A percentile compares a stretch with the other conserved stretches of the same genome.
phyloP scores from a whole-genome alignment of 2,888 invertebrate species.

The Dascillus cervinus region DNA sequence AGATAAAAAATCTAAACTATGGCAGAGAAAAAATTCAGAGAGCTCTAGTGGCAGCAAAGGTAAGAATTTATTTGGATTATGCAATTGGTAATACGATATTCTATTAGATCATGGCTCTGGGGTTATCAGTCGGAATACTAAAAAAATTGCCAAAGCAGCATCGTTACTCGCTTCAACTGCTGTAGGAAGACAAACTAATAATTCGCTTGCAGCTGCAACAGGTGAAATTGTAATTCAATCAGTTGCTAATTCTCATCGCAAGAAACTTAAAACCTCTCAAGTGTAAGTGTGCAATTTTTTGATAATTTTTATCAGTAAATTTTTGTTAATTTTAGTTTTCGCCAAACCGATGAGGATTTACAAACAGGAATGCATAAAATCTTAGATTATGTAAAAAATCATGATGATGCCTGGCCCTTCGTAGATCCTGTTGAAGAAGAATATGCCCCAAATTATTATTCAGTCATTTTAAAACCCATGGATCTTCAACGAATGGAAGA shows the following conservation, averaged over 20 bases:
- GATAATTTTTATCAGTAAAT: background rate
- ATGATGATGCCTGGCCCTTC: conserved; percentile 93
- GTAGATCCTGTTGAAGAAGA: conserved; percentile 88
- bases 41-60: conserved; percentile 27
- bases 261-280: conserved; percentile 60
- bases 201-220: conserved; percentile 75
- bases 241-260: conserved; percentile 37
- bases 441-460: conserved; percentile 80
- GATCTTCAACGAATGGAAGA: conserved; percentile 83
- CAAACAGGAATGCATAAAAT: conserved; percentile 90
- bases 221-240: conserved; percentile 73
- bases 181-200: conserved; percentile 75
- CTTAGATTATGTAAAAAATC: conserved; percentile 76
- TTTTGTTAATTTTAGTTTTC: conserved; percentile 50
- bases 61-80: conserved; percentile 10
- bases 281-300: conserved; percentile 45
- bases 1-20: conserved; percentile 26
- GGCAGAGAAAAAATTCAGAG: conserved; percentile 15
- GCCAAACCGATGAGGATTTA: conserved; percentile 75
- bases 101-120: conserved; percentile 16
- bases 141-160: conserved; percentile 10
- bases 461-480: conserved; percentile 73
- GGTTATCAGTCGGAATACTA: conserved; percentile 12
- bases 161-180: conserved; percentile 27
- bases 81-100: no score